Conservation (phyloP, 2,888 invertebrate species). For the Tridacna gigas region DNA sequence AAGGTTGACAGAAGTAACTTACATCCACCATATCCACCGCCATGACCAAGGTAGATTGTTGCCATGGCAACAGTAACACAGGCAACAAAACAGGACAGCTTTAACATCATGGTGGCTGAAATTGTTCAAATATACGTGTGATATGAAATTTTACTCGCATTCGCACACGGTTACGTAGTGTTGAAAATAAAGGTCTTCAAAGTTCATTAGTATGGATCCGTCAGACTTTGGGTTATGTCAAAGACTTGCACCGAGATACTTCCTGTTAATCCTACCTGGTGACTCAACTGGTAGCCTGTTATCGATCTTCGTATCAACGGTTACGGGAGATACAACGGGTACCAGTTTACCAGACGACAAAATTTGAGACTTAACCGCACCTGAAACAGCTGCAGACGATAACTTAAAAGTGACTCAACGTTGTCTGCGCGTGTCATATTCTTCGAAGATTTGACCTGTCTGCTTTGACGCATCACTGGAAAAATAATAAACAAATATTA, state of each 20-base stretch:
- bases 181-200: neutral
- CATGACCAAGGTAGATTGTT: neutral
- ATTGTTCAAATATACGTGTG: neutral
- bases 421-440: too few species aligned
- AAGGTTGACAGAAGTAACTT: neutral
- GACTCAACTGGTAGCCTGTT: too few species aligned
- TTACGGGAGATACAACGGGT: too few species aligned
- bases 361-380: neutral
- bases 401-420: too few species aligned
- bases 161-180: neutral
- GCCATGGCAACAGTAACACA: conserved; percentile 3
- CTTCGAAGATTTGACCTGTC: too few species aligned
- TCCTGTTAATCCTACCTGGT: too few species aligned
- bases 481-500: too few species aligned
- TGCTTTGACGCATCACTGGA: too few species aligned
- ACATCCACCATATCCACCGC: neutral
- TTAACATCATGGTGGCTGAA: neutral
- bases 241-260: neutral
- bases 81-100: neutral
- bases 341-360: neutral
- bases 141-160: neutral
- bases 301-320: too few species aligned
- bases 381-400: too few species aligned
- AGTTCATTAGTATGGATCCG: neutral
- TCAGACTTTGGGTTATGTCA: neutral